Conservation (phyloP, 2,888 invertebrate genomes). For the Eledona agricola region DNA sequence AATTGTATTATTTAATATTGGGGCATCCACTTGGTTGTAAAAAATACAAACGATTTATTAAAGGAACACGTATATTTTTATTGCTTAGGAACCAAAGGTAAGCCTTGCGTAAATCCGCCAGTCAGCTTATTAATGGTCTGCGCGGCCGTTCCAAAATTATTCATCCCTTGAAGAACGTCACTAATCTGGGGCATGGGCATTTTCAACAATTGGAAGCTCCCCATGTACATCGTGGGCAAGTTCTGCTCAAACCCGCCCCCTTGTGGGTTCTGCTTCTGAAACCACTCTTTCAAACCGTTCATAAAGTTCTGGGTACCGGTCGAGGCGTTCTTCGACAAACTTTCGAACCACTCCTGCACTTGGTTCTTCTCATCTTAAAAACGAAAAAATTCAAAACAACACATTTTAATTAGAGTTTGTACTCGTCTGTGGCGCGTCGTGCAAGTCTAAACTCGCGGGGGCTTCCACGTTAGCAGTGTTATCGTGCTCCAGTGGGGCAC, state of each 20-base stretch:
- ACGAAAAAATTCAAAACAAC: neutral
- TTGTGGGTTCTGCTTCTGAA: conserved; percentile 1
- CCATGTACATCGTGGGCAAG: conserved; percentile 20
- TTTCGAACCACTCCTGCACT: conserved; percentile 24
- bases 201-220: conserved; percentile 19
- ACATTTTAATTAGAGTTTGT: neutral
- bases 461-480: neutral
- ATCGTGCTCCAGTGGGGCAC: conserved; percentile 7
- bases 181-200: conserved; percentile 26
- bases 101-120: conserved; percentile 1
- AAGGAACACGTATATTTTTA: too few relatives aligned
- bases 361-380: conserved; percentile 11
- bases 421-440: conserved; percentile 11
- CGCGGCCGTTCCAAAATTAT: conserved; percentile 16
- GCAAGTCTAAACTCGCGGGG: neutral
- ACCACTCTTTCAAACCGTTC: conserved; percentile 14
- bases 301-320: conserved; percentile 11
- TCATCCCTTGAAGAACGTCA: conserved; percentile 23
- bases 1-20: too few relatives aligned
- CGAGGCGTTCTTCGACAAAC: conserved; percentile 14
- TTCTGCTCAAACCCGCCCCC: conserved; percentile 1
- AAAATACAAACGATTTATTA: too few relatives aligned
- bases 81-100: neutral
- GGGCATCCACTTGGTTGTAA: too few relatives aligned
- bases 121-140: conserved; percentile 21